Base-by-base conservation (phyloP, 2,113 vertebrate genomes). In the Pipa parva region DNA sequence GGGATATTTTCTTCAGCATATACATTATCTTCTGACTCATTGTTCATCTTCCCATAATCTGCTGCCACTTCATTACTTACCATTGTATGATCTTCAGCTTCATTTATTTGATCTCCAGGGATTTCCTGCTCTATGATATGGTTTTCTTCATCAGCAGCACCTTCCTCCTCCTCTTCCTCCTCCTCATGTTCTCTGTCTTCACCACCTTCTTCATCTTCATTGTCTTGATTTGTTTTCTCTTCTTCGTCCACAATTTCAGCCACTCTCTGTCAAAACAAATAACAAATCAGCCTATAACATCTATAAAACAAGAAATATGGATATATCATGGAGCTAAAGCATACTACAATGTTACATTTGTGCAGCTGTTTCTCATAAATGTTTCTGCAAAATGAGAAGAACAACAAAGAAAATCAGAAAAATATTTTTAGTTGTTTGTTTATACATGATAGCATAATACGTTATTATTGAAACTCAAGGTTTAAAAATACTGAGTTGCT, bases 81-180 rank as follows among this genome's bases (percentile, higher is more conserved):
- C 46, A 69, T 39, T 20, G 22, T 45, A 29, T 59, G 29, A n/a
- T 71, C 65, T 1, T 71, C 4, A 12, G n/a, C 37, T 42, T 71
- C 55, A 22, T 2, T 9, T 4, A 1, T 60, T 59, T 73, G 76
- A 64, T 75, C 77, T 75, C 71, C 75, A 25, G 79, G 71, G 15
- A 22, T 1, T 5, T 31, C 11, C 5, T 65, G 36, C 7, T 17
- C 15, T 26, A 24, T 17, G 31, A 27, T 20, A 4, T 69, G 22
- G 12, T 69, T 29, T 42, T n/a, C 46, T 15, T 8, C 57, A 31
- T 42, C 9, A n/a, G 7, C 20, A 22, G 21, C 46, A 21, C 39
- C 39, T 42, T n/a, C 39, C 15, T 8, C 17, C 6, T n/a, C 13
- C 7, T 42, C 17, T 1, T n/a, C 13, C 6, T 50, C 56, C 1